Evolutionary conservation across 2,888 invertebrate species (phyloP), one percentile per base, ranked within the genome.

Genomic region (Carpatolechia fugitivella): DNA sequence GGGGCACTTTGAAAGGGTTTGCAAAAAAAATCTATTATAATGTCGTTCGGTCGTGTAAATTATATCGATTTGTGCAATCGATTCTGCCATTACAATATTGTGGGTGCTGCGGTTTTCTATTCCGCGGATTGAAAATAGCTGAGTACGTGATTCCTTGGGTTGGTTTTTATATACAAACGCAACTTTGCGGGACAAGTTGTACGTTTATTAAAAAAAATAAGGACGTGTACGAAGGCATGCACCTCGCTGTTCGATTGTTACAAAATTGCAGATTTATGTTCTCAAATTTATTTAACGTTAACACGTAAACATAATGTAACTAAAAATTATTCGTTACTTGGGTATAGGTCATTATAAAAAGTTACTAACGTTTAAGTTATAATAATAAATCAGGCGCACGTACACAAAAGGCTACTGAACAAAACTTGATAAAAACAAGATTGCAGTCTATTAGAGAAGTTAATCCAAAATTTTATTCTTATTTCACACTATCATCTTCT

Each of bases 21-120:
- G 72, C 60, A 68, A 77, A 79, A 80, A n/a, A 69, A 79, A 72
- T 78, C 84, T 73, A 85, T 85, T 82, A 82, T 77, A 67, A 71
- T 69, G 65, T 67, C 73, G 75, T 77, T 82, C 76, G 82, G 78
- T 76, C 78, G 80, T 80, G 84, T 86, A 86, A 87, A 88, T 84
- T 80, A 80, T 79, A 80, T 79, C 74, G 79, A 85, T 85, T 87
- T 83, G 74, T 70, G 87, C 85, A 88, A 88, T 85, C 81, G 79
- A 77, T 78, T 78, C 70, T 70, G 78, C 82, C 76, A 78, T 87
- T 83, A 83, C 73, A 76, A 74, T 76, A 69, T 73, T 82, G 85
- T 84, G 85, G 86, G 85, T 73, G 78, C 66, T 88, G 88, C 70
- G 88, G 88, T 88, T 86, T 72, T 82, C 78, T 78, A 80, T 78